Evolutionary conservation across 1,140 invertebrate species (phyloP).

Genomic region (Drosophila insularis): DNA sequence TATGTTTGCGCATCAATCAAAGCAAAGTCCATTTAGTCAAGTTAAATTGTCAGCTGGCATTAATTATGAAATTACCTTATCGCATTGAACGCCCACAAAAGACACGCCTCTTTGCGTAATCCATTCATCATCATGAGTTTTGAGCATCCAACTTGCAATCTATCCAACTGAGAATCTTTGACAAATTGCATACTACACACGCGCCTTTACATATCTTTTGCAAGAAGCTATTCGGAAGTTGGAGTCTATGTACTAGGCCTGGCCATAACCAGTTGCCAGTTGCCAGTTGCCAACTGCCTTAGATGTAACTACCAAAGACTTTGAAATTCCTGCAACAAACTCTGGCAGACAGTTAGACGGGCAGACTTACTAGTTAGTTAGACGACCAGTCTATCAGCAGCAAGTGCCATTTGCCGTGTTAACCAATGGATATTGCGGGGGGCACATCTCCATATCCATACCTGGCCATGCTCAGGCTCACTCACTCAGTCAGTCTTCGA

Average conservation of each 20-base stretch:
- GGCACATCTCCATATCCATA: constrained; percentile 39
- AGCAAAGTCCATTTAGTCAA: constrained; percentile 51
- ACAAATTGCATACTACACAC: constrained; percentile 57
- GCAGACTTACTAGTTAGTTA: background rate
- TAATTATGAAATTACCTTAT: constrained; percentile 60
- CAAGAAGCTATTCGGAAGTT: constrained; percentile 51
- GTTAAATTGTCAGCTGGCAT: constrained; percentile 53
- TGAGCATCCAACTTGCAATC: constrained; percentile 42
- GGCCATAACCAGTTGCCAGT: constrained; percentile 36
- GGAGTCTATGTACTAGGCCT: background rate
- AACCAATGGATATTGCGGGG: constrained; percentile 28
- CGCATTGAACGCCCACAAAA: constrained; percentile 7
- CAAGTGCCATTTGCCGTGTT: constrained; percentile 61
- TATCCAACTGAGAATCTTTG: constrained; percentile 58
- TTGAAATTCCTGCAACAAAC: constrained; percentile 49
- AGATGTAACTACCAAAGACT: constrained; percentile 26
- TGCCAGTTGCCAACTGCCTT: background rate
- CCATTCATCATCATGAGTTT: constrained; percentile 32
- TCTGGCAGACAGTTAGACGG: constrained; percentile 5
- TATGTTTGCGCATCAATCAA: constrained; percentile 2
- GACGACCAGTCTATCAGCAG: constrained; percentile 23
- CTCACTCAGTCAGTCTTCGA: background rate
- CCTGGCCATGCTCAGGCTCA: constrained; percentile 27
- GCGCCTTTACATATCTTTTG: constrained; percentile 28
- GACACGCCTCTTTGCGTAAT: constrained; percentile 34